These are phyloP conservation scores for Ptychodera flava DNA, from an alignment of 35 echinoderm and acorn worm genomes.

Conservation along the genomic window DNA sequence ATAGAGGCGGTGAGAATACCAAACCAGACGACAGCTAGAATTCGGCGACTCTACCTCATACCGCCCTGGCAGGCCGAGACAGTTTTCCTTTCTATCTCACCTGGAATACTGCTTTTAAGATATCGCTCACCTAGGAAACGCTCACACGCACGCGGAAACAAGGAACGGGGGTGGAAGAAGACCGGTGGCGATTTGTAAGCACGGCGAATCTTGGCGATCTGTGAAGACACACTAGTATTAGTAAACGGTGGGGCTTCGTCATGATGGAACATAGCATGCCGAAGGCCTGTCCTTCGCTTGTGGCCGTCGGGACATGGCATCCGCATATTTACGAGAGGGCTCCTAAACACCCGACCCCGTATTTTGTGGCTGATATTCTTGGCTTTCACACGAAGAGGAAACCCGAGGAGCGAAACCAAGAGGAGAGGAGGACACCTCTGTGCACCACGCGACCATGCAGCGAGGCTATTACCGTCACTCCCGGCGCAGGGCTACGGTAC, in stretches of 20 bases:
- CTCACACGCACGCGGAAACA: too few relatives aligned
- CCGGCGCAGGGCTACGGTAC: neutral
- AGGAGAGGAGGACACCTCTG: neutral
- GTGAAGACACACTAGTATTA: too few relatives aligned
- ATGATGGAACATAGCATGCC: too few relatives aligned
- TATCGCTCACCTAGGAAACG: too few relatives aligned
- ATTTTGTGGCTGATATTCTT: slow-evolving; percentile 76
- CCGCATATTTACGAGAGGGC: slow-evolving; percentile 74
- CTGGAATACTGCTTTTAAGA: too few relatives aligned
- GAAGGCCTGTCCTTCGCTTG: slow-evolving; percentile 32
- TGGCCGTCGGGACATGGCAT: slow-evolving; percentile 91
- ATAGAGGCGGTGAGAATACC: neutral
- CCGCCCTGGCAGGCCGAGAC: too few relatives aligned
- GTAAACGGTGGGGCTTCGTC: too few relatives aligned
- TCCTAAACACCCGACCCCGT: slow-evolving; percentile 68
- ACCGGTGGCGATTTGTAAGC: too few relatives aligned
- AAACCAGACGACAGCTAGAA: neutral
- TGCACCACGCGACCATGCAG: neutral
- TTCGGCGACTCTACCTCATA: neutral
- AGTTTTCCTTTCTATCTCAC: neutral
- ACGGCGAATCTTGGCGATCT: too few relatives aligned
- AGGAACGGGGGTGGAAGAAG: too few relatives aligned
- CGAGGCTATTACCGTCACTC: neutral
- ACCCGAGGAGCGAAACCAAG: neutral
- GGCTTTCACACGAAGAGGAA: slow-evolving; percentile 1